Evolutionary conservation across 1,140 invertebrate species (phyloP).

Genomic region (Drosophila pseudoobscura): DNA sequence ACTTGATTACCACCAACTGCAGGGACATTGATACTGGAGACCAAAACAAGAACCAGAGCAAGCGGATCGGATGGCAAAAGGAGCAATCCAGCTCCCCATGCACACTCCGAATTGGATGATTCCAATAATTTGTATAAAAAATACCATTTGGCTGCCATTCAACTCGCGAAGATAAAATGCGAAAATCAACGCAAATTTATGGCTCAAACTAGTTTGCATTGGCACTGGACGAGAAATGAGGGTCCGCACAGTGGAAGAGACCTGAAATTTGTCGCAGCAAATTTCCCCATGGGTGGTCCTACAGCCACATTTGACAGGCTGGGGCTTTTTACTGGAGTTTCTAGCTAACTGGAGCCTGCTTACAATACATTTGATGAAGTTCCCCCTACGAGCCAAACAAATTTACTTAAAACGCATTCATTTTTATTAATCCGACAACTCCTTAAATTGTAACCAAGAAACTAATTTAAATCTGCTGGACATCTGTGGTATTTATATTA

Average conservation of each 20-base stretch:
- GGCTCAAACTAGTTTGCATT: conserved; percentile 59
- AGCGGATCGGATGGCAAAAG: conserved; percentile 32
- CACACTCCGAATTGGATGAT: conserved; percentile 11
- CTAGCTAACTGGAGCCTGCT: conserved; percentile 5
- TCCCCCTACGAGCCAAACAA: not conserved
- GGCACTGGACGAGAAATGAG: conserved; percentile 21
- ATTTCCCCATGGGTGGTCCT: conserved; percentile 31
- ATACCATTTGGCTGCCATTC: conserved; percentile 57
- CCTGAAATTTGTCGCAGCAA: conserved; percentile 31
- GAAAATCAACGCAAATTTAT: conserved; percentile 63
- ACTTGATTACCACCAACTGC: conserved; percentile 35
- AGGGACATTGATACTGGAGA: not conserved
- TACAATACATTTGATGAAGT: not conserved
- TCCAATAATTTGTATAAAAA: conserved; percentile 50
- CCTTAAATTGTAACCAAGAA: too few species aligned
- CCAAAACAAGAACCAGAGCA: not conserved
- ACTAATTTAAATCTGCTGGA: too few species aligned
- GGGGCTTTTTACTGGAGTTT: conserved; percentile 3
- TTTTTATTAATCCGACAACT: not conserved
- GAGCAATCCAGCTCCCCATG: conserved; percentile 27
- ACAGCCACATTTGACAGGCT: conserved; percentile 12
- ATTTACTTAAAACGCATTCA: not conserved
- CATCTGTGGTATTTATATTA: too few species aligned
- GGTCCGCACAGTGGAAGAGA: conserved; percentile 42
- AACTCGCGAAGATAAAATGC: conserved; percentile 54